Evolutionary conservation across 1,140 invertebrate species (phyloP), one percentile per base, ranked within the genome.

Genomic region (Halesus radiatus): DNA sequence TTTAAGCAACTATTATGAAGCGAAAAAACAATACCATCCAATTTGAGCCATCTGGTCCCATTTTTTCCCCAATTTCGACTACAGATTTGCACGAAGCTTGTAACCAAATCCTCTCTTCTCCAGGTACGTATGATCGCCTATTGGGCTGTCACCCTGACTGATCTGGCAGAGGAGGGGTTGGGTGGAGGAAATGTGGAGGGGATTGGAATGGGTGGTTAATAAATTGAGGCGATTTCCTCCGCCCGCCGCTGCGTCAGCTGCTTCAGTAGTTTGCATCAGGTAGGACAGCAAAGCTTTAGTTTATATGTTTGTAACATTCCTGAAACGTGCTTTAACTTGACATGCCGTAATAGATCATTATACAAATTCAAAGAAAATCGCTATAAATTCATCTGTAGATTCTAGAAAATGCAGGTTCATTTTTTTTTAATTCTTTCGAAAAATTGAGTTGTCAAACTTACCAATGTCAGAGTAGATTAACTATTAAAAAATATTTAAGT

Each of bases 151-250:
- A 20, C 22, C 45, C 22, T 23, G 20, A 26, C 50, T 20, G 68
- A 20, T 18, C 18, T 22, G 50, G 45, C 13, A 45, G 60, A 8
- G 56, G 54, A 75, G 6, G 3, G 16, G 22, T 0, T 26, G 15
- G 15, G 2, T 7, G 52, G 73, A 29, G 22, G n/a, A 29, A 54
- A 13, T 58, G 73, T n/a, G 50, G 50, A 72, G 20, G 68, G 26
- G 45, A 7, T 16, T 22, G 54, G 10, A 20, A 22, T n/a, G 54
- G 54, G 29, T 7, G 73, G 73, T 52, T 60, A 75, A 58, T 75
- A 58, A 75, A 75, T 75, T 58, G 54, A 23, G 53, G 53, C 73
- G 53, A 60, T 75, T 29, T n/a, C 53, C 32, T 20, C 32, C 73
- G 8, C 32, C 73, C 53, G 54, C 13, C 73, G 45, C 32, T 37